phyloP scores from a whole-genome alignment of 92 coral and sea anemone genomes.

The Phenganax marumi region DNA sequence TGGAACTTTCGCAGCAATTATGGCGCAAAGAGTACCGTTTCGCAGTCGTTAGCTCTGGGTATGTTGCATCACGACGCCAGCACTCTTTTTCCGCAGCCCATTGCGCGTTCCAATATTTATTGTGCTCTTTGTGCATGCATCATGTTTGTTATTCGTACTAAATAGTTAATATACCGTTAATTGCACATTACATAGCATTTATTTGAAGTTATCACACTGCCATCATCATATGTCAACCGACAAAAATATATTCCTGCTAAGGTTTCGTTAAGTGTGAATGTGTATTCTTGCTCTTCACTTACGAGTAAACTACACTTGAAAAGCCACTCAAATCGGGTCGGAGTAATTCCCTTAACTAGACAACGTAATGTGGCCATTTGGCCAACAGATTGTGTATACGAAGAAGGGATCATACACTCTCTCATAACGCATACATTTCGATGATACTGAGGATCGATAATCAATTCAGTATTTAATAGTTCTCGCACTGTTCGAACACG shows the following conservation, averaged over 20 bases:
- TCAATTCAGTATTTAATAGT: neutral
- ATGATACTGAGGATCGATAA: neutral
- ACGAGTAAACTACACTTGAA: neutral
- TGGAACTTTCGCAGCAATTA: too few species aligned
- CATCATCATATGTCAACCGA: constrained; percentile 8
- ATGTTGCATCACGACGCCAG: too few species aligned
- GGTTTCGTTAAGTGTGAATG: neutral
- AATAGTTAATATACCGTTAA: neutral
- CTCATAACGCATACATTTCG: neutral
- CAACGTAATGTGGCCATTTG: neutral
- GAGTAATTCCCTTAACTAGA: neutral
- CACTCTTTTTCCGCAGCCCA: too few species aligned
- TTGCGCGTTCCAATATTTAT: too few species aligned
- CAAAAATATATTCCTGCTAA: neutral
- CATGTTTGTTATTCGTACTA: too few species aligned
- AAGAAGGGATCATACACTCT: neutral
- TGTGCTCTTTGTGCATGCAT: too few species aligned
- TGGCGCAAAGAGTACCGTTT: too few species aligned
- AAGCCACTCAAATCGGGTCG: neutral
- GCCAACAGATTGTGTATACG: neutral
- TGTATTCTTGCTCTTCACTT: neutral
- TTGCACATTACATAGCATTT: neutral
- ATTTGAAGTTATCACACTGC: neutral
- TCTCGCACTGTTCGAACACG: neutral
- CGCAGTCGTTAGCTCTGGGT: too few species aligned